phyloP scores from a whole-genome alignment of 2,797 vertebrate genomes.

The Gambusia yucatana region DNA sequence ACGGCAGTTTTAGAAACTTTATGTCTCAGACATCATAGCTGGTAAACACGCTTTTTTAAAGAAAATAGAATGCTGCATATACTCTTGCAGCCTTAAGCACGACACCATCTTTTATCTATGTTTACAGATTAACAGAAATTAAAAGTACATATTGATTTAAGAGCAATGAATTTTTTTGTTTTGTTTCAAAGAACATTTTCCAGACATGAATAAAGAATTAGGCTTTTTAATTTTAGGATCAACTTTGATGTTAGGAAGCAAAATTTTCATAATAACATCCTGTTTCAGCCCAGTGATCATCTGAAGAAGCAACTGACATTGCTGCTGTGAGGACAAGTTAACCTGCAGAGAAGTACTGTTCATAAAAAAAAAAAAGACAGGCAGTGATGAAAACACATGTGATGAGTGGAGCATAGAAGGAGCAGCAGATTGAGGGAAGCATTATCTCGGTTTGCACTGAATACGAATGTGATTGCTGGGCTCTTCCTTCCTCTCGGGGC shows the following conservation, averaged over 20 bases:
- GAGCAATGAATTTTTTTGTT: neutral
- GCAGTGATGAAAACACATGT: no score
- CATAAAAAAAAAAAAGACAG: neutral
- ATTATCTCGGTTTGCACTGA: slow-evolving; percentile 27
- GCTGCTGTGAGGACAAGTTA: neutral
- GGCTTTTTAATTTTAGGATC: neutral
- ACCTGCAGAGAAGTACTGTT: neutral
- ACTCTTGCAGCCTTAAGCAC: neutral
- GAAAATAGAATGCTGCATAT: neutral
- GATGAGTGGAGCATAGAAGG: neutral
- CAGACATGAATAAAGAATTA: neutral
- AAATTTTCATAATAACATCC: neutral
- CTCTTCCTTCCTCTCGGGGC: slow-evolving; percentile 29
- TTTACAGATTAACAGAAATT: neutral
- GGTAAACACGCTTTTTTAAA: neutral
- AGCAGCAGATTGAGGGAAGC: slow-evolving; percentile 16
- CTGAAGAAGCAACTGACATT: neutral
- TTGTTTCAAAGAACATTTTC: neutral
- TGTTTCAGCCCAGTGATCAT: neutral
- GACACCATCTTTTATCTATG: neutral
- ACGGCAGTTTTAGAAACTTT: neutral
- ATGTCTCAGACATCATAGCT: neutral
- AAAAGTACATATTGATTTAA: neutral
- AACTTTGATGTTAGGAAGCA: neutral
- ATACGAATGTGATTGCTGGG: slow-evolving; percentile 33